These are phyloP conservation scores for Holothuria scabra DNA, from an alignment of 53 echinoderm and acorn worm species.

Conservation along the genomic window DNA sequence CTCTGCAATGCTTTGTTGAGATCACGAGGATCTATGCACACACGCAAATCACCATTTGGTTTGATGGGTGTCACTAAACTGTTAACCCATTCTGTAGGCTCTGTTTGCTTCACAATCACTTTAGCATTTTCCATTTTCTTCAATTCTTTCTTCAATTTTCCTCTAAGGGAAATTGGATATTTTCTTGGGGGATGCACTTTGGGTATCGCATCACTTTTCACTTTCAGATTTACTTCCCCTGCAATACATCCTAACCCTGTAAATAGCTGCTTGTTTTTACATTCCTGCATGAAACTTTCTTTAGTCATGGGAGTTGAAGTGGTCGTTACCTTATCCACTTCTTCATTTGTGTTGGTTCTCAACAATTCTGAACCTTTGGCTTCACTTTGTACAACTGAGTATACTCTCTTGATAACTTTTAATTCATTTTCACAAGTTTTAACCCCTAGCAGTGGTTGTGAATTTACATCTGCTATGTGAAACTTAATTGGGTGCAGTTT, in stretches of 20 bases:
- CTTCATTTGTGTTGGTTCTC: too few relatives aligned
- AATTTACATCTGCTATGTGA: conserved; percentile 16
- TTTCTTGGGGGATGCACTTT: conserved; percentile 32
- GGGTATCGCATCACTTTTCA: conserved; percentile 33
- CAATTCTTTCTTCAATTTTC: conserved; percentile 31
- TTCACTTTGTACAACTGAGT: conserved; percentile 17
- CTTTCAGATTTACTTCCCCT: conserved; percentile 36
- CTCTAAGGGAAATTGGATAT: conserved; percentile 38
- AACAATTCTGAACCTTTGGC: background rate
- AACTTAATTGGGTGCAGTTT: conserved; percentile 3
- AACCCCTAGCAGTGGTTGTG: conserved; percentile 29
- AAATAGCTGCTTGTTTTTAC: conserved; percentile 7
- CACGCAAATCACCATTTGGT: conserved; percentile 31
- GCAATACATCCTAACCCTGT: conserved; percentile 47
- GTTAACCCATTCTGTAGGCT: conserved; percentile 51
- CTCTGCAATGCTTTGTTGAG: conserved; percentile 48
- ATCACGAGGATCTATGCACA: conserved; percentile 54
- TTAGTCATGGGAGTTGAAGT: background rate
- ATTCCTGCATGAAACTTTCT: conserved; percentile 3
- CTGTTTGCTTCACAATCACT: conserved; percentile 32
- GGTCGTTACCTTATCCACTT: background rate
- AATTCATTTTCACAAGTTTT: conserved; percentile 22
- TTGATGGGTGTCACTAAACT: conserved; percentile 25
- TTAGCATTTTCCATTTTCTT: conserved; percentile 25
- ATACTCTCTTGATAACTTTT: conserved; percentile 18